Evolutionary conservation across 2,797 vertebrate species (phyloP).

Genomic region (Thaleichthys pacificus): DNA sequence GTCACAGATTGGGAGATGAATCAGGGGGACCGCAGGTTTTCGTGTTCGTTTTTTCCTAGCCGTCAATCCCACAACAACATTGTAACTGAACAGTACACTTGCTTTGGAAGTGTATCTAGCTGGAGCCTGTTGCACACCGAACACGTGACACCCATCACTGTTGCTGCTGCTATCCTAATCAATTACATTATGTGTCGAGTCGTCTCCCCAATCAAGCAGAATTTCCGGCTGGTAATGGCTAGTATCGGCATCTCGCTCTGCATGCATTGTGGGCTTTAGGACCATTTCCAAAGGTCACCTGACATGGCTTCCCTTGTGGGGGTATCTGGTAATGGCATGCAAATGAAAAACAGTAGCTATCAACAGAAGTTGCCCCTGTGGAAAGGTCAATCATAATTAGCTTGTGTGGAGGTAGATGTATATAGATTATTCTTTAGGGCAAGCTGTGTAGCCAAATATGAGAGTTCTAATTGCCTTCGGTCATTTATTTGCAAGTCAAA

Average conservation of each 20-base stretch:
- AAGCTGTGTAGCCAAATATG: too few relatives aligned
- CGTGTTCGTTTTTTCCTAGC: too few relatives aligned
- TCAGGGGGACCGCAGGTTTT: too few relatives aligned
- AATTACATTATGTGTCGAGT: background rate
- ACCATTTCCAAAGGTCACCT: background rate
- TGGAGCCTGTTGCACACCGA: too few relatives aligned
- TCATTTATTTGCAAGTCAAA: too few relatives aligned
- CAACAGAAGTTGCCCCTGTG: background rate
- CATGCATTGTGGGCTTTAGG: background rate
- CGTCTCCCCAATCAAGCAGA: background rate
- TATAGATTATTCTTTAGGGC: background rate
- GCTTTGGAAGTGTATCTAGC: background rate
- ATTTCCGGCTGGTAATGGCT: background rate
- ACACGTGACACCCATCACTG: background rate
- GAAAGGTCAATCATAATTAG: background rate
- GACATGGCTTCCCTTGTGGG: background rate
- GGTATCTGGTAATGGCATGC: background rate
- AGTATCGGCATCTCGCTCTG: constrained; percentile 3
- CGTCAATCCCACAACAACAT: too few relatives aligned
- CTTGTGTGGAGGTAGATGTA: background rate
- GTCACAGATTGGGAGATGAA: too few relatives aligned
- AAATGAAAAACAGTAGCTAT: background rate
- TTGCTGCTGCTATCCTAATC: too few relatives aligned
- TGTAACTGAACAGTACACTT: background rate
- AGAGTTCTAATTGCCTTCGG: too few relatives aligned